A percentile compares a stretch with the other conserved stretches of the same genome.
Evolutionary conservation across 1,140 invertebrate genomes (phyloP).

Genomic region (Drosophila pseudoobscura): DNA sequence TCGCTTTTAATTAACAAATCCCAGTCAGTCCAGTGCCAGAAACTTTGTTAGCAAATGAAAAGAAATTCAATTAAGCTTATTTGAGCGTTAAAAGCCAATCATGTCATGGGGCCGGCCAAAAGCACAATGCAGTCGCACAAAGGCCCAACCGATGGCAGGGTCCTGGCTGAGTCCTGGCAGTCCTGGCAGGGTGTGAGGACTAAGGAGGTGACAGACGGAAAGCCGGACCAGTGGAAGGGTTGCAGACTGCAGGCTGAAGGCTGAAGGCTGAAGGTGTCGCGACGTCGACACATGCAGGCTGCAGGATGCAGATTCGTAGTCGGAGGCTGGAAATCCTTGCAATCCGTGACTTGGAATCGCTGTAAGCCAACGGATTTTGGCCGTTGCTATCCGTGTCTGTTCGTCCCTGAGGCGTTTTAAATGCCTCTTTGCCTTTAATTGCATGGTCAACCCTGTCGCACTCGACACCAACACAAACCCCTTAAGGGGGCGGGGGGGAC

Average conservation of each 20-base stretch:
- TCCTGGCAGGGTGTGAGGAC: background rate
- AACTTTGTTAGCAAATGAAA: slow-evolving; percentile 79
- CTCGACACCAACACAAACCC: slow-evolving; percentile 4
- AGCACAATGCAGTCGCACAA: slow-evolving; percentile 66
- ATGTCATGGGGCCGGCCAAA: slow-evolving; percentile 69
- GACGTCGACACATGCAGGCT: slow-evolving; percentile 53
- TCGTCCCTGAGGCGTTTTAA: slow-evolving; percentile 66
- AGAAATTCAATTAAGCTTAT: slow-evolving; percentile 83
- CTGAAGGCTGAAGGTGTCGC: slow-evolving; percentile 57
- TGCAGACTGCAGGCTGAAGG: slow-evolving; percentile 28
- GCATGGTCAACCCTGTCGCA: slow-evolving; percentile 47
- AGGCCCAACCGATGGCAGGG: slow-evolving; percentile 20
- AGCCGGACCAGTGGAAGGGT: slow-evolving; percentile 46
- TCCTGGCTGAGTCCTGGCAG: background rate
- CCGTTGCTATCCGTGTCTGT: slow-evolving; percentile 10
- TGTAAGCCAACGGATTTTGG: slow-evolving; percentile 54
- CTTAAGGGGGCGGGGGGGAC: background rate
- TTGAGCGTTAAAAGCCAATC: slow-evolving; percentile 84
- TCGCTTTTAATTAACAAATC: slow-evolving; percentile 83
- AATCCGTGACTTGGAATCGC: slow-evolving; percentile 59
- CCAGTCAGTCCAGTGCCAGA: slow-evolving; percentile 53
- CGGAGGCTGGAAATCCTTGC: slow-evolving; percentile 55
- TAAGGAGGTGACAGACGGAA: slow-evolving; percentile 13
- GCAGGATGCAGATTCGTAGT: slow-evolving; percentile 25
- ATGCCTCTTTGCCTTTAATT: slow-evolving; percentile 60